Percentiles rank a stretch among this genome's conserved stretches.
Evolutionary conservation across 2,797 vertebrate genomes (phyloP).

Genomic region (Adelosebastes latens): DNA sequence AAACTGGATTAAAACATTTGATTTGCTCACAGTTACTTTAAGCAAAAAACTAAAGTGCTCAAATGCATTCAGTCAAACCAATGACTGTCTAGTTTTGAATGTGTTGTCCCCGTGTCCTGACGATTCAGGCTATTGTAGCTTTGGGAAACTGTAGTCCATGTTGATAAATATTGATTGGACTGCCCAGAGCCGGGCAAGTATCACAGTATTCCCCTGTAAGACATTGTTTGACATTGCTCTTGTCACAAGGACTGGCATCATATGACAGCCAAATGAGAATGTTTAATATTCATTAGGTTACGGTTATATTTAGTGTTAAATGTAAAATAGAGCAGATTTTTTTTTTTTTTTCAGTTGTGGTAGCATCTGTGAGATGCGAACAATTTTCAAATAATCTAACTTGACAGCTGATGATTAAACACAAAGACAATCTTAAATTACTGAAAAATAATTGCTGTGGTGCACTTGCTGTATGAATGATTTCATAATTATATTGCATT

Average conservation of each 20-base stretch:
- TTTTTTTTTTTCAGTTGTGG: neutral
- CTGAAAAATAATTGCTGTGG: neutral
- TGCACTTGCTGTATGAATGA: neutral
- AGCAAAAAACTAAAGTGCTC: conserved; percentile 7
- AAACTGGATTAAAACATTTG: neutral
- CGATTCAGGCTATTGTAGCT: conserved; percentile 64
- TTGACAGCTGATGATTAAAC: conserved; percentile 16
- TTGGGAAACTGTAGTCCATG: conserved; percentile 68
- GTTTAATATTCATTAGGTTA: conserved; percentile 67
- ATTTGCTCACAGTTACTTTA: neutral
- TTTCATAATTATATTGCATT: neutral
- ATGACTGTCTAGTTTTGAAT: conserved; percentile 32
- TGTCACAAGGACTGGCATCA: conserved; percentile 66
- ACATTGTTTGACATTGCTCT: conserved; percentile 71
- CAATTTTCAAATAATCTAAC: neutral
- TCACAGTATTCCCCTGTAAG: conserved; percentile 62
- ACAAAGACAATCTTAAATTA: neutral
- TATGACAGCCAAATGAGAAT: conserved; percentile 48
- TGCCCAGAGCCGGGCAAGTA: conserved; percentile 61
- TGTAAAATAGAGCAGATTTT: neutral
- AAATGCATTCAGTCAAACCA: conserved; percentile 15
- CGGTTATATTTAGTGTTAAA: conserved; percentile 47
- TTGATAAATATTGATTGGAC: conserved; percentile 80
- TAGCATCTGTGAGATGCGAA: conserved; percentile 16
- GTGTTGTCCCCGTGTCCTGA: conserved; percentile 53